phyloP scores from a whole-genome alignment of 2,888 invertebrate genomes.

The Apamea epomidion region DNA sequence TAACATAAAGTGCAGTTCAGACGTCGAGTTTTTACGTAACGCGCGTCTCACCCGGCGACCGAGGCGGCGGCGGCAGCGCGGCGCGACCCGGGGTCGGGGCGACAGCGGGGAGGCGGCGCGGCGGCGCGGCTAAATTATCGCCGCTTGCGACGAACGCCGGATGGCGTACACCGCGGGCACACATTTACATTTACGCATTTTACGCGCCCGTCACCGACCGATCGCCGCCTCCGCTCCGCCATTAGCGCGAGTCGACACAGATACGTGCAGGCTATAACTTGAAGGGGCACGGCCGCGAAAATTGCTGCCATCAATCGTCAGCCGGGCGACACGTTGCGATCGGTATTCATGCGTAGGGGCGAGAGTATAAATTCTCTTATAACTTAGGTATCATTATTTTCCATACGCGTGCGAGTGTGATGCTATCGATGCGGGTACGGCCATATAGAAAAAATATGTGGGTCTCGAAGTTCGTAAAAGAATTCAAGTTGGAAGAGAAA shows the following conservation, averaged over 20 bases:
- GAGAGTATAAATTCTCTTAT: constrained; percentile 66
- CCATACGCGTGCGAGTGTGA: constrained; percentile 47
- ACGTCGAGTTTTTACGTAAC: constrained; percentile 78
- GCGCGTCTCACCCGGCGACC: constrained; percentile 67
- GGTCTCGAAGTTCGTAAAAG: not conserved
- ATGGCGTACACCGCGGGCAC: constrained; percentile 70
- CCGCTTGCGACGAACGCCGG: constrained; percentile 60
- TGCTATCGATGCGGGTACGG: constrained; percentile 18
- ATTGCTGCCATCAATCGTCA: constrained; percentile 80
- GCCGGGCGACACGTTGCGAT: constrained; percentile 73
- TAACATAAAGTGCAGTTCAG: constrained; percentile 72
- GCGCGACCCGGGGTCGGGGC: constrained; percentile 61
- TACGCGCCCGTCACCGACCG: constrained; percentile 79
- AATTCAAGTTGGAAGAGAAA: constrained; percentile 10
- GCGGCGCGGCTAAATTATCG: constrained; percentile 73
- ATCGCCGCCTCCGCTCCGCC: constrained; percentile 78
- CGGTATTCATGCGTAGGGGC: constrained; percentile 70
- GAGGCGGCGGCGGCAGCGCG: constrained; percentile 59
- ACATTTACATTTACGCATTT: constrained; percentile 82
- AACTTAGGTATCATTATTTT: constrained; percentile 67
- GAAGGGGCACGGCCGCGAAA: constrained; percentile 78
- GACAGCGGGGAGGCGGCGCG: constrained; percentile 53
- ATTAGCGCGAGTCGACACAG: constrained; percentile 78
- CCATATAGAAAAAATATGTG: constrained; percentile 1
- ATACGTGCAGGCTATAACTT: constrained; percentile 73